These are phyloP conservation scores for Amniataba percoides DNA, from an alignment of 2,797 vertebrate genomes.

Conservation along the genomic window DNA sequence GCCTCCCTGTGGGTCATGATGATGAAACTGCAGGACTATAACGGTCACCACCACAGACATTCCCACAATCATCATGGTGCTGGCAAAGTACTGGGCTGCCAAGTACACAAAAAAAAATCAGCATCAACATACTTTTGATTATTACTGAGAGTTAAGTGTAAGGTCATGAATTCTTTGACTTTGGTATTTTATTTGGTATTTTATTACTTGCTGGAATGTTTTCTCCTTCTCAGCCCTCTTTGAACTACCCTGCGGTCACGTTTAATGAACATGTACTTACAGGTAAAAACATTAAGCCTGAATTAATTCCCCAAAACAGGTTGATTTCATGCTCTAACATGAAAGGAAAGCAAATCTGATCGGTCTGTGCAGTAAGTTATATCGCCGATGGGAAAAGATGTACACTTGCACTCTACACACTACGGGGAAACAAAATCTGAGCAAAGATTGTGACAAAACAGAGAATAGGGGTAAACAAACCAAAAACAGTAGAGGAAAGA, in stretches of 20 bases:
- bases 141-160: not conserved
- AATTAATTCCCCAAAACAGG: conserved; percentile 40
- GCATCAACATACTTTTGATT: not conserved
- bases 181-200: conserved; percentile 11
- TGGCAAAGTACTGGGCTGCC: conserved; percentile 94
- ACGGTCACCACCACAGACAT: conserved; percentile 95
- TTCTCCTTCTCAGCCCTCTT: not conserved
- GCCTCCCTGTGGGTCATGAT: conserved; percentile 93
- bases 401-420: conserved; percentile 30
- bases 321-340: conserved; percentile 60
- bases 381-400: conserved; percentile 38
- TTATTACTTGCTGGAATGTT: not conserved
- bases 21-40: conserved; percentile 93
- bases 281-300: conserved; percentile 39
- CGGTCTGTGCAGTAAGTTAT: conserved; percentile 24
- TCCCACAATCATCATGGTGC: conserved; percentile 96
- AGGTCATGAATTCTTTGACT: conserved; percentile 5
- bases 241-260: conserved; percentile 7
- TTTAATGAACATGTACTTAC: conserved; percentile 23
- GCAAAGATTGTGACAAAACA: conserved; percentile 35
- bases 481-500: conserved; percentile 1
- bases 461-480: conserved; percentile 48
- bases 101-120: conserved; percentile 19
- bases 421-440: conserved; percentile 19
- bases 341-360: conserved; percentile 47